Evolutionary conservation across 2,888 invertebrate species (phyloP).

Genomic region (Theretra japonica): DNA sequence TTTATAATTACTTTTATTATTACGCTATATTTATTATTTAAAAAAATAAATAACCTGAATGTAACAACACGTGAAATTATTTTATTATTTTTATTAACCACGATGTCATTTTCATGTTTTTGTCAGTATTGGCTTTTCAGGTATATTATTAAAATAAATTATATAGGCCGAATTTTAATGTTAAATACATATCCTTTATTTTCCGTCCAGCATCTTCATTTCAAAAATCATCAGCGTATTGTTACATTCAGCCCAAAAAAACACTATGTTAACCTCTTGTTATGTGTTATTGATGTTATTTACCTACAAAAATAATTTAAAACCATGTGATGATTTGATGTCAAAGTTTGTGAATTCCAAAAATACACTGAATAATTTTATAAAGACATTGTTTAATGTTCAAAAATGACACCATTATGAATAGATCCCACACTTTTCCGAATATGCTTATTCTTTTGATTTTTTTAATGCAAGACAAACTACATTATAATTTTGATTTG

Average conservation of each 20-base stretch:
- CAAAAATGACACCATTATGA: not conserved
- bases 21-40: slow-evolving; percentile 2
- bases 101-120: no score
- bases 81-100: no score
- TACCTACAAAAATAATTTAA: not conserved
- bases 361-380: slow-evolving; percentile 18
- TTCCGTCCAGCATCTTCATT: not conserved
- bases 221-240: not conserved
- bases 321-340: slow-evolving; percentile 14
- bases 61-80: slow-evolving; percentile 19
- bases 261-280: slow-evolving; percentile 24
- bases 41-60: slow-evolving; percentile 21
- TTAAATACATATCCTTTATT: not conserved
- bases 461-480: not conserved
- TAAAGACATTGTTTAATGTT: slow-evolving; percentile 28
- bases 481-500: not conserved
- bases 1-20: slow-evolving; percentile 11
- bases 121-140: not conserved
- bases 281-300: slow-evolving; percentile 27
- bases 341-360: slow-evolving; percentile 15
- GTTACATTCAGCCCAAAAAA: slow-evolving; percentile 31
- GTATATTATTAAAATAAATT: not conserved
- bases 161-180: not conserved
- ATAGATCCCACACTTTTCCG: not conserved
- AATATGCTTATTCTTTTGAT: not conserved